Evolutionary conservation across 2,888 invertebrate genomes (phyloP), one percentile per base, ranked within the genome.

Genomic region (Andricus curvator): DNA sequence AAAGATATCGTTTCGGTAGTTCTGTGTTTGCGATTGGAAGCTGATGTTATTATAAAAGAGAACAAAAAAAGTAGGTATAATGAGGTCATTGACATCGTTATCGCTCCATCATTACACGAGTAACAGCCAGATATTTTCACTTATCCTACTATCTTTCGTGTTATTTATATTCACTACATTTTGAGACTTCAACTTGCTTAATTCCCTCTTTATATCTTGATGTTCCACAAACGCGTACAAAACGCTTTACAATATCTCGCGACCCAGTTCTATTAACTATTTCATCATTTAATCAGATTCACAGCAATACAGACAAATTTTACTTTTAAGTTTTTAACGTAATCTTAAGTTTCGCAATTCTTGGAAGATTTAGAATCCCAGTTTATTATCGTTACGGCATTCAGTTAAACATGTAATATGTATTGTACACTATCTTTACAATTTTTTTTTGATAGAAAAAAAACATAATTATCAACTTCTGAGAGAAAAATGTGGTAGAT

Each of bases 161-260:
- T 60, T 82, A 79, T 78, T 80, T 82, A 84, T 68, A 66, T 65
- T 77, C 79, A 25, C 82, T 81, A 80, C 74, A 44, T 51, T 74
- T 78, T 82, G 78, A 51, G 51, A 56, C 78, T 78, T 83, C 70
- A 77, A 67, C 76, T 78, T 78, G 68, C 62, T 80, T 41, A 77
- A 62, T 68, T 68, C 33, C 44, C 29, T 77, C 33, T n/a, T 77
- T 48, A 62, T 81, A 20, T 60, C 15, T 74, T 62, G 48, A 68
- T 48, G 48, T 48, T 78, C 78, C 70, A 78, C 67, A 77, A 76
- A 78, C 64, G 62, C 60, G 56, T 76, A 51, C 48, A 77, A 64
- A 51, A 76, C 37, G 22, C 48, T 78, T 78, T 64, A 17, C 64
- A 64, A 8, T 64, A 60, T 64, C 64, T 64, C 29, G 29, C 64